phyloP scores from a whole-genome alignment of 2,888 invertebrate genomes.

The Megaustenia siamemsis region DNA sequence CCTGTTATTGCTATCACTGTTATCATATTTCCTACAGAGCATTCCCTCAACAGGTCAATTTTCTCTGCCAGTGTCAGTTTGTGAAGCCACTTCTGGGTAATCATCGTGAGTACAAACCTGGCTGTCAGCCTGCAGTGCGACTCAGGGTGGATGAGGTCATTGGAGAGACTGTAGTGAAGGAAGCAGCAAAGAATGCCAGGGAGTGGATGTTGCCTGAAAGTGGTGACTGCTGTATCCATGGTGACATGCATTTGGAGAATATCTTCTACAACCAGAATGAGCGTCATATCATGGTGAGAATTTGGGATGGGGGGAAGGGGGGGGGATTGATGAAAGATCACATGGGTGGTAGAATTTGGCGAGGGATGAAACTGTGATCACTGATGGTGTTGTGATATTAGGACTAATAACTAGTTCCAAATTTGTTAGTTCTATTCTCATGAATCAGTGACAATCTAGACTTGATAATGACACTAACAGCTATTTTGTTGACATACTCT shows the following conservation, averaged over 20 bases:
- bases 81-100: constrained; percentile 14
- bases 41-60: constrained; percentile 28
- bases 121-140: constrained; percentile 13
- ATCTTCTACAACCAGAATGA: background rate
- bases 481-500: too few species aligned
- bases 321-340: too few species aligned
- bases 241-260: constrained; percentile 39
- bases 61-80: constrained; percentile 17
- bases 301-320: too few species aligned
- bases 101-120: constrained; percentile 22
- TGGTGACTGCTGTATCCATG: constrained; percentile 45
- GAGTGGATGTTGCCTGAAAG: constrained; percentile 31
- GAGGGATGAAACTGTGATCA: too few species aligned
- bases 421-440: too few species aligned
- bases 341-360: too few species aligned
- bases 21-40: constrained; percentile 6
- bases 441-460: too few species aligned
- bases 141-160: constrained; percentile 37
- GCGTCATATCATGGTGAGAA: background rate
- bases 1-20: too few species aligned
- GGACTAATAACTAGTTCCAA: too few species aligned
- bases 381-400: too few species aligned
- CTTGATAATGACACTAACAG: too few species aligned
- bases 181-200: constrained; percentile 5
- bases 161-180: constrained; percentile 11